Evolutionary conservation across 2,797 vertebrate genomes (phyloP).

Genomic region (Premnoplex brunnescens): DNA sequence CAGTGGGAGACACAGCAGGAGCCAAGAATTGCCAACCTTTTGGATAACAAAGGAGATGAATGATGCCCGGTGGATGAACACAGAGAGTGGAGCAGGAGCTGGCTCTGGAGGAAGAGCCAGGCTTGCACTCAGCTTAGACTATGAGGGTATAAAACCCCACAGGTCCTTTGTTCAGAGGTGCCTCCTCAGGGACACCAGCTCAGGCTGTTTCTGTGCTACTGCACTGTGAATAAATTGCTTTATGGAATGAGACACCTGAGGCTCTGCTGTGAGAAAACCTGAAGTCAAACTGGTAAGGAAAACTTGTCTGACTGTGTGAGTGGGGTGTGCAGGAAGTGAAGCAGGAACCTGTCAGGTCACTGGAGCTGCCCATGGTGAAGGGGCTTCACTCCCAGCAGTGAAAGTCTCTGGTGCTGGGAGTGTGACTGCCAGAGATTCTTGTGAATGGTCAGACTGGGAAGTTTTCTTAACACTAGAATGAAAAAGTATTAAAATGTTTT

Average conservation of each 20-base stretch:
- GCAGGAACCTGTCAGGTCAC: background rate
- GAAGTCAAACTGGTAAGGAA: background rate
- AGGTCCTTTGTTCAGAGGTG: background rate
- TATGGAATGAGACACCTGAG: background rate
- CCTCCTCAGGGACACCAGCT: background rate
- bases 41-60: background rate
- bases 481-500: background rate
- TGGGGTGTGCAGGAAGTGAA: background rate
- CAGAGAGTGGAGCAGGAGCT: background rate
- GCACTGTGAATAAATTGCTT: background rate
- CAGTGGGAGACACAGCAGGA: background rate
- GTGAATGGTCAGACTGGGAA: background rate
- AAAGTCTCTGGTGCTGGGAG: background rate
- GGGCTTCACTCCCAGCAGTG: background rate
- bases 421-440: background rate
- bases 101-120: background rate
- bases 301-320: background rate
- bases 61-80: background rate
- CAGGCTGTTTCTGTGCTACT: background rate
- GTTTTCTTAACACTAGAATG: background rate
- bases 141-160: background rate
- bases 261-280: background rate
- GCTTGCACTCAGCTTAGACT: too few species aligned
- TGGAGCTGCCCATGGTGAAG: rapidly evolving
- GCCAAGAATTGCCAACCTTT: background rate